phyloP scores from a whole-genome alignment of 2,888 invertebrate species.

The Punctoribates punctum region DNA sequence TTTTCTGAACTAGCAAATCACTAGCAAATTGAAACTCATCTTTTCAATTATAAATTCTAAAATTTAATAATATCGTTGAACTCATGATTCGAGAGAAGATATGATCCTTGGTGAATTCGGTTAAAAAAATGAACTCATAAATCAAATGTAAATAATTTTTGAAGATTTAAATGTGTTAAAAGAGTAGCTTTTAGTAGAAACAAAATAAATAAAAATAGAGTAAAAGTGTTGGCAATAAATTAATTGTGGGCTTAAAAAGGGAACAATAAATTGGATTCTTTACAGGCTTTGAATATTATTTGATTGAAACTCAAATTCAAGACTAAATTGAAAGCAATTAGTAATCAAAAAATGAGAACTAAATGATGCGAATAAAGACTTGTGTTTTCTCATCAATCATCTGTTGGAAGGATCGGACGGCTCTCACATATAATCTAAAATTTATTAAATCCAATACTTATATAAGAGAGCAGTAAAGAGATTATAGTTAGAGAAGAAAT shows the following conservation, averaged over 20 bases:
- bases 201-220: neutral
- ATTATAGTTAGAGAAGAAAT: slow-evolving; percentile 7
- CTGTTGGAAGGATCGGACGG: neutral
- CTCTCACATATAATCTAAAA: slow-evolving; percentile 12
- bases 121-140: slow-evolving; percentile 1
- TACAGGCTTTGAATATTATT: too few species aligned
- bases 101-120: too few species aligned
- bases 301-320: too few species aligned
- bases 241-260: neutral
- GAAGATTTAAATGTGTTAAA: neutral
- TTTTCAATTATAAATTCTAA: neutral
- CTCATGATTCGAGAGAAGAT: too few species aligned
- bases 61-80: too few species aligned
- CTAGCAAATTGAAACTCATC: too few species aligned
- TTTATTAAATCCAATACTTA: neutral
- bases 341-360: slow-evolving; percentile 19
- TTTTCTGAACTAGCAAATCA: too few species aligned
- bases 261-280: neutral
- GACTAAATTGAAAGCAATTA: neutral
- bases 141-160: neutral
- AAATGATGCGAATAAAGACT: slow-evolving; percentile 20
- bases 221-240: neutral
- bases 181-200: neutral
- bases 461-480: neutral
- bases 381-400: neutral